Percentiles rank a stretch among this genome's conserved stretches.
These are phyloP conservation scores for Agapetus fuscipes DNA, from an alignment of 2,888 invertebrate genomes.

Conservation along the genomic window DNA sequence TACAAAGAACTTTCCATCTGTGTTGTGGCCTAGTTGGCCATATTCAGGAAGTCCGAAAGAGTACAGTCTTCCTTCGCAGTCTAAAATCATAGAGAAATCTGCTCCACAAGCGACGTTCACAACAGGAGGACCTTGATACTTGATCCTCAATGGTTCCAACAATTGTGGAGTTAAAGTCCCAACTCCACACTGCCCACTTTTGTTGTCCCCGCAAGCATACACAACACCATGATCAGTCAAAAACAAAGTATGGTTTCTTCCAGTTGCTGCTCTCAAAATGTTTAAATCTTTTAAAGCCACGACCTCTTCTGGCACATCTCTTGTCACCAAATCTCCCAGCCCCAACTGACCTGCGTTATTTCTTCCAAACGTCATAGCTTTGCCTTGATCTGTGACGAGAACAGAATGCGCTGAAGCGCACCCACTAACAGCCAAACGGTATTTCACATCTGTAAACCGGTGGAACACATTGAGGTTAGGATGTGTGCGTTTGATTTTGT, in stretches of 20 bases:
- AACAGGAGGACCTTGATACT: conserved; percentile 75
- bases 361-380: conserved; percentile 75
- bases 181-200: conserved; percentile 83
- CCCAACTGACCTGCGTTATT: conserved; percentile 82
- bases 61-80: conserved; percentile 78
- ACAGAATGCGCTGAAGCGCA: conserved; percentile 79
- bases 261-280: conserved; percentile 78
- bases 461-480: conserved; percentile 65
- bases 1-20: conserved; percentile 90
- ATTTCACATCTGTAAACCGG: conserved; percentile 51
- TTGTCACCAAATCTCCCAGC: conserved; percentile 61
- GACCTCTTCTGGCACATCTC: conserved; percentile 67
- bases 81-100: conserved; percentile 85
- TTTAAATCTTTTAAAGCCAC: conserved; percentile 65
- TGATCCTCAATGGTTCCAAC: conserved; percentile 50
- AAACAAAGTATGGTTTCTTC: conserved; percentile 78
- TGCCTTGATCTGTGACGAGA: conserved; percentile 74
- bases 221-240: conserved; percentile 81
- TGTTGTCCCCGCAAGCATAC: conserved; percentile 85
- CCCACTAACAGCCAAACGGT: conserved; percentile 66
- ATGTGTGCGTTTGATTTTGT: conserved; percentile 38
- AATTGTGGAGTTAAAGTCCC: conserved; percentile 52
- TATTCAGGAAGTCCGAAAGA: conserved; percentile 90
- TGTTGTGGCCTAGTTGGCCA: conserved; percentile 86
- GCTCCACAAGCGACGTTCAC: conserved; percentile 84